These are phyloP conservation scores for Copidosoma floridanum DNA, from an alignment of 1,140 invertebrate genomes.

Conservation along the genomic window DNA sequence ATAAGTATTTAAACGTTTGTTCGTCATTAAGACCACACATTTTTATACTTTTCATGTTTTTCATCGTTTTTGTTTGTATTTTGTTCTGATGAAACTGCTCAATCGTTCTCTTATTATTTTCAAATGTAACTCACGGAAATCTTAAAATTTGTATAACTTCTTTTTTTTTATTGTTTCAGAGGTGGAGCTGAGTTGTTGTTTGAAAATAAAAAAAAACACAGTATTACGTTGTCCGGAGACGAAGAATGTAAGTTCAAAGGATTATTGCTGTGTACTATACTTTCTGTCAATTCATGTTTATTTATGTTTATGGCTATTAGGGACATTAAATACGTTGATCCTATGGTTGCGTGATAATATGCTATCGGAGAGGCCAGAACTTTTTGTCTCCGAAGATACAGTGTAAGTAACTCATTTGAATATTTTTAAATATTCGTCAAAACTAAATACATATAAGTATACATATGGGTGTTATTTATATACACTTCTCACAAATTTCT, in stretches of 20 bases:
- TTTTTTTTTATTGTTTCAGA: conserved; percentile 50
- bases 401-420: conserved; percentile 67
- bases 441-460: too few relatives aligned
- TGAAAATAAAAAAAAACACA: conserved; percentile 74
- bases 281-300: conserved; percentile 7
- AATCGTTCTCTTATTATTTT: too few relatives aligned
- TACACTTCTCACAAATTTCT: too few relatives aligned
- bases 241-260: conserved; percentile 53
- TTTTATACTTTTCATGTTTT: not conserved
- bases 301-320: conserved; percentile 51
- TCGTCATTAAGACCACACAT: too few relatives aligned
- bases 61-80: not conserved
- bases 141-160: not conserved
- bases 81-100: not conserved
- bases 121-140: too few relatives aligned
- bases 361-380: conserved; percentile 78
- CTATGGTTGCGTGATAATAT: conserved; percentile 84
- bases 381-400: conserved; percentile 83
- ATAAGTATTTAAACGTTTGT: too few relatives aligned
- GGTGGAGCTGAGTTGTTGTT: conserved; percentile 88
- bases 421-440: too few relatives aligned
- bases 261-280: not conserved
- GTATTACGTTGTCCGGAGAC: conserved; percentile 62
- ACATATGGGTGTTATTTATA: too few relatives aligned
- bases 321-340: conserved; percentile 74